phyloP scores from a whole-genome alignment of 1,140 invertebrate genomes.

The Lycorma delicatula region DNA sequence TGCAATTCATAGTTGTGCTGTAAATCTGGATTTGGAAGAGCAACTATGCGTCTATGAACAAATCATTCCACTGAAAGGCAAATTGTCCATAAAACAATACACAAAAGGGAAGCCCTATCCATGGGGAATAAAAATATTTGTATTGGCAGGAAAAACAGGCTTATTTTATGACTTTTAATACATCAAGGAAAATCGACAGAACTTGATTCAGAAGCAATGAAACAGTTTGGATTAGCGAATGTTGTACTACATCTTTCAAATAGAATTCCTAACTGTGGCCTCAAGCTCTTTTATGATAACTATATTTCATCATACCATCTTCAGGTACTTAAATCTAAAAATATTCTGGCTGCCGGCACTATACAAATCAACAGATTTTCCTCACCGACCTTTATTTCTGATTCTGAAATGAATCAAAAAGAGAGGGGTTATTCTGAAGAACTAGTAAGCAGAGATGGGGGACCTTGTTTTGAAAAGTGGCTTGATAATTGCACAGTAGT shows the following conservation, averaged over 20 bases:
- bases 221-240: too few species aligned
- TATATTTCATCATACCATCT: slow-evolving; percentile 20
- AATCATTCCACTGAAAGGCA: slow-evolving; percentile 29
- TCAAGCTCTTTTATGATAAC: slow-evolving; percentile 25
- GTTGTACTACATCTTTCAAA: slow-evolving; percentile 7
- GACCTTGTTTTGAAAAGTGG: slow-evolving; percentile 16
- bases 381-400: slow-evolving; percentile 16
- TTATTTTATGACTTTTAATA: slow-evolving; percentile 27
- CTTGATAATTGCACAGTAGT: slow-evolving; percentile 18
- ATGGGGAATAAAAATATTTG: slow-evolving; percentile 29
- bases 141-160: slow-evolving; percentile 26
- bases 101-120: slow-evolving; percentile 5
- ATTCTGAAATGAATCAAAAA: slow-evolving; percentile 21
- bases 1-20: slow-evolving; percentile 6
- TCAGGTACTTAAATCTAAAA: slow-evolving; percentile 4
- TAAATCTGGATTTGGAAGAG: slow-evolving; percentile 17
- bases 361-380: slow-evolving; percentile 12
- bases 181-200: slow-evolving; percentile 5
- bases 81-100: slow-evolving; percentile 24
- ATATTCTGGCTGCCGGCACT: slow-evolving; percentile 18
- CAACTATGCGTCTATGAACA: slow-evolving; percentile 27
- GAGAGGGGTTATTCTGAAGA: slow-evolving; percentile 16
- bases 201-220: slow-evolving; percentile 8
- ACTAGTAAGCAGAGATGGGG: background rate
- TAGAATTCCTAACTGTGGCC: background rate